Conservation (phyloP, 2,888 invertebrate species). For the Neocrepidodera transversa region DNA sequence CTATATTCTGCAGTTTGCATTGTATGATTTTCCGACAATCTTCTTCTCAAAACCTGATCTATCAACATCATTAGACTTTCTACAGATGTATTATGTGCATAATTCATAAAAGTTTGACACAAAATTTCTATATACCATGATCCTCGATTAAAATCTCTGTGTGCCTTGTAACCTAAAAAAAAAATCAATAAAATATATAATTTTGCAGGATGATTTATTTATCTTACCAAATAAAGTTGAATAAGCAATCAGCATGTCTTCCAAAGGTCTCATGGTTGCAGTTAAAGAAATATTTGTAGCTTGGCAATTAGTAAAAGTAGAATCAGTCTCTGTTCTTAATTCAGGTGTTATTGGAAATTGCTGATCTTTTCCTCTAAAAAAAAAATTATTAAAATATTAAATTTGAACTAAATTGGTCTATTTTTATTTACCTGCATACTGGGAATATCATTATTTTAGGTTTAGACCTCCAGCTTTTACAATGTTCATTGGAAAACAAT, state of each 20-base stretch:
- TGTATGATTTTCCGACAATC: constrained; percentile 53
- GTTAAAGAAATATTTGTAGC: not conserved
- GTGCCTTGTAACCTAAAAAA: constrained; percentile 64
- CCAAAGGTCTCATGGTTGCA: constrained; percentile 45
- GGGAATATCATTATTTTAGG: constrained; percentile 78
- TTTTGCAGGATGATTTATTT: no score
- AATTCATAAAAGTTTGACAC: constrained; percentile 69
- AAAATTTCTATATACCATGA: constrained; percentile 76
- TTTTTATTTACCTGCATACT: constrained; percentile 65
- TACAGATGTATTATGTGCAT: constrained; percentile 68
- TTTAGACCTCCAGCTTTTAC: constrained; percentile 64
- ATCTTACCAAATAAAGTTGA: constrained; percentile 66
- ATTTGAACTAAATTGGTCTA: not conserved
- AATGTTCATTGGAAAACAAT: constrained; percentile 67
- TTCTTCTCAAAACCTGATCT: constrained; percentile 61
- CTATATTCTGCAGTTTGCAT: constrained; percentile 72
- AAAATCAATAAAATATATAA: no score
- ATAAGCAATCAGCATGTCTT: constrained; percentile 70
- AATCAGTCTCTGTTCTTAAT: constrained; percentile 43
- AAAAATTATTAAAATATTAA: not conserved
- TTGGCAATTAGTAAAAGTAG: constrained; percentile 2
- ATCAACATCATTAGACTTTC: constrained; percentile 71
- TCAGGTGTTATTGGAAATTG: constrained; percentile 41
- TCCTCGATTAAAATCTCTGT: constrained; percentile 67
- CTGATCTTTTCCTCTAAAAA: constrained; percentile 52